Evolutionary conservation across 2,888 invertebrate species (phyloP), one percentile per base, ranked within the genome.

Genomic region (Scaptomyza caliginosa): DNA sequence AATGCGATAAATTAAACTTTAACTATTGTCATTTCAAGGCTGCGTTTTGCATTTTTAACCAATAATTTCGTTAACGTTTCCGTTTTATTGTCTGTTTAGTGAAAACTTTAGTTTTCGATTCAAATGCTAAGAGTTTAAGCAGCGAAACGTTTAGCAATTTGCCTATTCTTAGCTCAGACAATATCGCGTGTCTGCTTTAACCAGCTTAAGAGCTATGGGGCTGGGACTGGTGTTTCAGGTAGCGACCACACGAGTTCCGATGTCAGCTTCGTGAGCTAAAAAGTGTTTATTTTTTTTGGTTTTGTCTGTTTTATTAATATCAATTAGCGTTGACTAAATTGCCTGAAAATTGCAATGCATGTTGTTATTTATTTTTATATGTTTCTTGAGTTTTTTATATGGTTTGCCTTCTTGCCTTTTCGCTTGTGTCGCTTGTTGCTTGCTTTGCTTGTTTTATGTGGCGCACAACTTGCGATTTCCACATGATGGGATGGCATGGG

Each of bases 231-330:
- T 19, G 19, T 32, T 38, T 28, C 30, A 38, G 26, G 13, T 36
- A 30, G n/a, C 13, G 10, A 24, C 46, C 51, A 58, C 51, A 48
- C 43, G 60, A 30, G 24, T 59, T 48, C 56, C 48, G 63, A 63
- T 51, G 19, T 50, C 23, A 11, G 32, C 23, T 13, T 50, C 73
- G 62, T 56, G 55, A 56, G 46, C 32, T 52, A 32, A 43, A 24
- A 32, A 21, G 38, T 17, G 36, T 57, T 81, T 84, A 74, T 80
- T n/a, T n/a, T n/a, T n/a, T n/a, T n/a, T n/a, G n/a, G n/a, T n/a
- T n/a, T n/a, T n/a, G n/a, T n/a, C n/a, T n/a, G n/a, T n/a, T 80
- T 74, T 81, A 82, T 79, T 81, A 85, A 76, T 69, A 76, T 68
- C 83, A 81, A 81, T 81, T 85, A 82, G 69, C 56, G 43, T 65